phyloP scores from a whole-genome alignment of 2,888 invertebrate genomes.

The Drosophila conformis region DNA sequence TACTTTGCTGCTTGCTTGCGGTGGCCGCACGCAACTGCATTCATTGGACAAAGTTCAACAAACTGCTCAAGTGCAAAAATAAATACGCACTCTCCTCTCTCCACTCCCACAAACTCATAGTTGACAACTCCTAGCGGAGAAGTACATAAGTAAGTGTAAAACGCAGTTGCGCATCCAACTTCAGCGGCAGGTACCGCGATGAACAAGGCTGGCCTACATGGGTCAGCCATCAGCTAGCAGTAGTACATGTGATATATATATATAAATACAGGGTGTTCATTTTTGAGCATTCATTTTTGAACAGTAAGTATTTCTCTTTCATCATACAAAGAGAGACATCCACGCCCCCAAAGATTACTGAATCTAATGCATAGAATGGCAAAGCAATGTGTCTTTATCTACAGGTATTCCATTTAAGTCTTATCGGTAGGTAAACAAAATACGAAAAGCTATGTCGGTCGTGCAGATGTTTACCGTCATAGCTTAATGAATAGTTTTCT shows the following conservation, averaged over 20 bases:
- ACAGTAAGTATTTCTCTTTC: neutral
- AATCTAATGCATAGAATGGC: neutral
- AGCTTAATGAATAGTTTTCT: constrained; percentile 6
- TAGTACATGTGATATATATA: no score
- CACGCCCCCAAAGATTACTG: constrained; percentile 1
- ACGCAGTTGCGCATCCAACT: no score
- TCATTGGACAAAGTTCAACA: constrained; percentile 27
- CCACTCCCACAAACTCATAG: neutral
- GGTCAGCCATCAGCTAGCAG: no score
- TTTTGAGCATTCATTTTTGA: no score
- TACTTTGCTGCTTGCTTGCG: neutral
- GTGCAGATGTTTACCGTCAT: neutral
- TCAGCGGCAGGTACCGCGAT: no score
- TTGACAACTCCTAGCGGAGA: neutral
- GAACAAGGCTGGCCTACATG: no score
- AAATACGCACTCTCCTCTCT: constrained; percentile 20
- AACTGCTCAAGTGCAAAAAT: constrained; percentile 35
- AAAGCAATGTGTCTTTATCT: neutral
- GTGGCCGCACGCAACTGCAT: constrained; percentile 14
- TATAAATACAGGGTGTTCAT: no score
- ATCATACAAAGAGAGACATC: neutral
- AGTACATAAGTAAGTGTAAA: neutral
- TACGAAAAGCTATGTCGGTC: neutral
- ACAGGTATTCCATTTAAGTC: no score
- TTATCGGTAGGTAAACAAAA: constrained; percentile 15